Evolutionary conservation across 37 sponge, comb jelly and placozoan genomes (phyloP).

Genomic region (Ianthella basta): DNA sequence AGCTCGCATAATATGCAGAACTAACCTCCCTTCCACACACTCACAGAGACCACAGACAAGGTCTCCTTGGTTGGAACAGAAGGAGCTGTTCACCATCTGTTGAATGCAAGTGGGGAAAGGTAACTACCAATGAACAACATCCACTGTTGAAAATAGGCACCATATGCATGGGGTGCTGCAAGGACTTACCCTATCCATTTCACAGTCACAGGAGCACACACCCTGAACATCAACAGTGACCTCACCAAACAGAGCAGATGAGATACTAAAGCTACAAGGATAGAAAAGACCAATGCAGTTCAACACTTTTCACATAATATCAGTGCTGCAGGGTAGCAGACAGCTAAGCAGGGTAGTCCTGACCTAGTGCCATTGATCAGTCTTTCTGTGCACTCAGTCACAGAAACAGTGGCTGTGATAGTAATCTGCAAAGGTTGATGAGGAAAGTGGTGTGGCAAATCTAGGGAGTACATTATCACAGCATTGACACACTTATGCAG

Average conservation of each 20-base stretch:
- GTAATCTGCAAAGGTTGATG: neutral
- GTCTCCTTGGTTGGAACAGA: constrained; percentile 29
- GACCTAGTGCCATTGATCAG: constrained; percentile 20
- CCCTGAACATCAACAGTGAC: constrained; percentile 4
- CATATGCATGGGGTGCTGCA: too few species aligned
- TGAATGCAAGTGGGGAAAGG: neutral
- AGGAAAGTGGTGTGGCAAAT: too few species aligned
- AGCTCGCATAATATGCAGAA: too few species aligned
- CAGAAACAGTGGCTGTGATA: neutral
- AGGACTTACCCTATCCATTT: neutral
- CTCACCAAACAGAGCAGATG: constrained; percentile 5
- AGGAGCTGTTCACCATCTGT: constrained; percentile 8
- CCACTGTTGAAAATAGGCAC: too few species aligned
- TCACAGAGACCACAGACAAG: constrained; percentile 24
- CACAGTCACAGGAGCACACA: constrained; percentile 15
- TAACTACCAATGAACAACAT: too few species aligned
- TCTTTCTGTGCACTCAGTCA: constrained; percentile 24
- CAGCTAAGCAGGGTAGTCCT: neutral
- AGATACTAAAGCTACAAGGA: neutral
- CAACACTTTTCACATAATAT: too few species aligned
- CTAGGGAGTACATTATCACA: too few species aligned
- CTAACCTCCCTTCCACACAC: constrained; percentile 12
- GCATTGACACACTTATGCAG: neutral
- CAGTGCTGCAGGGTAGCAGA: too few species aligned
- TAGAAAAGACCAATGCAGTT: neutral